Conservation (phyloP, 2,113 vertebrate species). For the Notothenia coriiceps region DNA sequence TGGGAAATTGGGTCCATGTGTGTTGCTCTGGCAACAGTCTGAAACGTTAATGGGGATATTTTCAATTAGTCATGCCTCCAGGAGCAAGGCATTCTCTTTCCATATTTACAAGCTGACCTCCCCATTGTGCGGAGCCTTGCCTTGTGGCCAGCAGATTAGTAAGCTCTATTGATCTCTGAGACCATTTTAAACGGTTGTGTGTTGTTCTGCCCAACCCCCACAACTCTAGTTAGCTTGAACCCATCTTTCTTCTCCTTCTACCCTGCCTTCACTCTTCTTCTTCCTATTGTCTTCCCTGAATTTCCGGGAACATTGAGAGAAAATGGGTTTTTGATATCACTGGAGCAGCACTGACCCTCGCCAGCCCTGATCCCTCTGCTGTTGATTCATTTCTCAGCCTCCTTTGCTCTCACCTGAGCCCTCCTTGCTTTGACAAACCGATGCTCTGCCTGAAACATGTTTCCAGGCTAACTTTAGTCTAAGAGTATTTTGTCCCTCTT, state of each 20-base stretch:
- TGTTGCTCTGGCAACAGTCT: slow-evolving; percentile 35
- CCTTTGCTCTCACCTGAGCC: slow-evolving; percentile 51
- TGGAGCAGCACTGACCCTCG: slow-evolving; percentile 55
- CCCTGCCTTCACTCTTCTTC: neutral
- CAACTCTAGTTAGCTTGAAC: slow-evolving; percentile 14
- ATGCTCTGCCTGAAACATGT: slow-evolving; percentile 29
- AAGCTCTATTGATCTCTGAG: slow-evolving; percentile 67
- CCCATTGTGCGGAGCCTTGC: slow-evolving; percentile 33
- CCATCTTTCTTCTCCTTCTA: slow-evolving; percentile 20
- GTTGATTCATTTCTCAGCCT: slow-evolving; percentile 70
- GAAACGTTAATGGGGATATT: slow-evolving; percentile 72
- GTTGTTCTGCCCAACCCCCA: no score
- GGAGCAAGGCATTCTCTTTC: slow-evolving; percentile 57
- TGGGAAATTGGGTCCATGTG: slow-evolving; percentile 49
- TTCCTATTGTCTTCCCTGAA: slow-evolving; percentile 37
- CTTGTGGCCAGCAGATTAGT: slow-evolving; percentile 69
- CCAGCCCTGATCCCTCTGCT: slow-evolving; percentile 59
- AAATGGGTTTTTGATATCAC: slow-evolving; percentile 77
- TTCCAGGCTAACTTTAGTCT: slow-evolving; percentile 27
- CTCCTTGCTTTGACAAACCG: slow-evolving; percentile 45
- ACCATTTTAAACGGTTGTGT: slow-evolving; percentile 42
- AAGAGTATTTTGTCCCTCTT: slow-evolving; percentile 19
- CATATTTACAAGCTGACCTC: slow-evolving; percentile 62
- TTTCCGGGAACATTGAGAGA: slow-evolving; percentile 48
- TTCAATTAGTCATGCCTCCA: slow-evolving; percentile 81